Evolutionary conservation across 2,888 invertebrate species (phyloP), one percentile per base, ranked within the genome.

Genomic region (Timema cristinae): DNA sequence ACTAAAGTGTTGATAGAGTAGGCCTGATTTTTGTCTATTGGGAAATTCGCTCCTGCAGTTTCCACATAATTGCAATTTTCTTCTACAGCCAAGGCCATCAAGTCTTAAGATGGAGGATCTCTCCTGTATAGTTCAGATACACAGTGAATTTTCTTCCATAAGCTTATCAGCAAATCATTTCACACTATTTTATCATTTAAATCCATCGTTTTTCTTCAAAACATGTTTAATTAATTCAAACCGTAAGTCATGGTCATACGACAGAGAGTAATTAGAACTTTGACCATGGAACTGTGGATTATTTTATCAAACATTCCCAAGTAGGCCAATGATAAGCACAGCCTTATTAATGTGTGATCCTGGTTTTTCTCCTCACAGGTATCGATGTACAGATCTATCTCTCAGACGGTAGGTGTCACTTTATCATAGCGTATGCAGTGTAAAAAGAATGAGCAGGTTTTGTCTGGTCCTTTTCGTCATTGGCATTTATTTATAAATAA

Each of bases 361-460:
- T 61, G 0, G 6, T 61, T 15, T 15, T n/a, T 0, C 16, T 2
- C 16, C 8, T 5, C 16, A 61, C 61, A 61, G 61, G 7, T 7
- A 16, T 61, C 8, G 16, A 32, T 6, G 7, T 10, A 32, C 48
- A 63, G 2, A 48, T 16, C 47, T 63, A 63, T 32, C 63, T 63
- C 63, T 63, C 6, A 47, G 32, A 32, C 11, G 7, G 63, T 16
- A 5, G 63, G 63, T 16, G 32, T 48, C 32, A 63, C 63, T n/a
- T n/a, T n/a, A 63, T 47, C 32, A 63, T 63, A 1, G 13, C 7
- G 47, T 32, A 63, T 2, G 63, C 32, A 63, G 48, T 63, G 47
- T 7, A 63, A 32, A 63, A 63, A 7, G 63, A 63, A 63, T 63
- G 47, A 47, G 48, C 63, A 63, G 6, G 63, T 63, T 63, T 63